Conservation (phyloP, 2,888 invertebrate species). For the Unio pictorum region DNA sequence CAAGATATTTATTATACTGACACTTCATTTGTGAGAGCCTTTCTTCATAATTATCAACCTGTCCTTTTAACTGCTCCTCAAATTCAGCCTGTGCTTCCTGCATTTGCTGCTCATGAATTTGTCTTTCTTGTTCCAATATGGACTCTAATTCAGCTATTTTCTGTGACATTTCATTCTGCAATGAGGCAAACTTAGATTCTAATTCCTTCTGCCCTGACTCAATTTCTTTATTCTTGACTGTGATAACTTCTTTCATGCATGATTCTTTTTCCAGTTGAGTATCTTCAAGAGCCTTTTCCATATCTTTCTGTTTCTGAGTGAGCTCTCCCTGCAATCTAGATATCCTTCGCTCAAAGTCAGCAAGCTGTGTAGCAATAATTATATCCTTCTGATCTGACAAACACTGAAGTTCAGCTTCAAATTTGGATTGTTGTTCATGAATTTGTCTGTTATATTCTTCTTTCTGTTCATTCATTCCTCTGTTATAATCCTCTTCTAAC, state of each 20-base stretch:
- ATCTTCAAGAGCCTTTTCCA: constrained; percentile 12
- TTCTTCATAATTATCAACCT: constrained; percentile 17
- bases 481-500: constrained; percentile 42
- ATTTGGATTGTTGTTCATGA: constrained; percentile 22
- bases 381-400: constrained; percentile 39
- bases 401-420: constrained; percentile 26
- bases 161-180: no score
- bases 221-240: constrained; percentile 1
- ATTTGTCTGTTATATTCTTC: constrained; percentile 27
- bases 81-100: constrained; percentile 6
- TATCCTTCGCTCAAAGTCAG: constrained; percentile 32
- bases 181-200: background rate
- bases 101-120: no score
- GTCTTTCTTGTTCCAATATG: no score
- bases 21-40: constrained; percentile 35
- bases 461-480: constrained; percentile 34
- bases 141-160: no score
- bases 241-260: no score
- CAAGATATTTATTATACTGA: constrained; percentile 33
- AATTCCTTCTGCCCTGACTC: constrained; percentile 3
- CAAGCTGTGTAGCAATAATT: constrained; percentile 30
- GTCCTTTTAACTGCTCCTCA: constrained; percentile 25
- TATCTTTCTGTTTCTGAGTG: constrained; percentile 27
- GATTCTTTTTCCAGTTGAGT: background rate
- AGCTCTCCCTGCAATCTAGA: constrained; percentile 31